Percentiles rank a stretch among this genome's conserved stretches.
Evolutionary conservation across 1,140 invertebrate genomes (phyloP).

Genomic region (Lepidurus apus): DNA sequence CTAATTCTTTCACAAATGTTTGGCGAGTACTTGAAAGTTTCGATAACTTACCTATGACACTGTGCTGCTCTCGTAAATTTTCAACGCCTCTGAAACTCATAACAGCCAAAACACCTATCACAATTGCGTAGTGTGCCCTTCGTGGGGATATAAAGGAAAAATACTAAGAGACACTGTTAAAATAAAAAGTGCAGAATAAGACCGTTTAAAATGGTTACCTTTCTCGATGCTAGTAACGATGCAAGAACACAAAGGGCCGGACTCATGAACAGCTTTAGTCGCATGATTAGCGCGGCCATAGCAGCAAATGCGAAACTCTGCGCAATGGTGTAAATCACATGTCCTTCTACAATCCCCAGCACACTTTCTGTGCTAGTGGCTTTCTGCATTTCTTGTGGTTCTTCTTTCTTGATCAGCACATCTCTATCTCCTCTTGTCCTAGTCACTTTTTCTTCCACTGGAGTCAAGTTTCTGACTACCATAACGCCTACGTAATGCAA

Average conservation of each 20-base stretch:
- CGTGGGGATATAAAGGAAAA: constrained; percentile 37
- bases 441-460: constrained; percentile 34
- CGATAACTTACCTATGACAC: neutral
- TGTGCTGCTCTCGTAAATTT: neutral
- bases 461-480: neutral
- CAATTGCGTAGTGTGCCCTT: constrained; percentile 44
- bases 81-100: neutral
- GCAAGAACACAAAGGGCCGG: constrained; percentile 70
- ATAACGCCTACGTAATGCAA: constrained; percentile 24
- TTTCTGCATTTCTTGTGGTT: constrained; percentile 27
- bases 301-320: constrained; percentile 61
- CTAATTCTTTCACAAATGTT: constrained; percentile 42
- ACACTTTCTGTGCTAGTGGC: neutral
- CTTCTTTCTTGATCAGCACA: constrained; percentile 20
- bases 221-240: constrained; percentile 53
- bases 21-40: neutral
- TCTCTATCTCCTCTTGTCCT: constrained; percentile 35
- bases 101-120: constrained; percentile 40
- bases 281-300: constrained; percentile 74
- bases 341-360: constrained; percentile 46
- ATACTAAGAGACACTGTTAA: constrained; percentile 40
- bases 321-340: constrained; percentile 64
- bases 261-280: constrained; percentile 74
- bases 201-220: constrained; percentile 42
- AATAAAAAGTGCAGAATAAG: neutral